These are phyloP conservation scores for Poeciliopsis retropinna DNA, from an alignment of 2,113 vertebrate species.

Conservation along the genomic window DNA sequence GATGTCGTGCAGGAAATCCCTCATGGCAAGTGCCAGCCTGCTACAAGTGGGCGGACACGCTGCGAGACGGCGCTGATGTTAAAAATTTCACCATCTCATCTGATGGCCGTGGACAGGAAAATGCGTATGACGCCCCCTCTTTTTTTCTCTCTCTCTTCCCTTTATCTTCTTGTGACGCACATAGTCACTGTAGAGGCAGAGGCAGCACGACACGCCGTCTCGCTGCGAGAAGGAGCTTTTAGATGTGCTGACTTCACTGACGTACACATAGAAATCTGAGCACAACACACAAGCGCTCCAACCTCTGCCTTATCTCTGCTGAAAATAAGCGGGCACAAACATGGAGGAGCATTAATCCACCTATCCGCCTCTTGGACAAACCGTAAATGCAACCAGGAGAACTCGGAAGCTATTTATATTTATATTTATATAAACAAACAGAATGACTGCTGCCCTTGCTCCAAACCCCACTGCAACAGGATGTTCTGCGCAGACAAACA, in stretches of 20 bases:
- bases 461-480: constrained; percentile 55
- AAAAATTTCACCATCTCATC: constrained; percentile 76
- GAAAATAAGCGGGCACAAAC: constrained; percentile 5
- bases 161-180: constrained; percentile 79
- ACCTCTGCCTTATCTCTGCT: background rate
- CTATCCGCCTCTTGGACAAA: background rate
- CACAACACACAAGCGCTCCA: background rate
- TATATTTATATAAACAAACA: constrained; percentile 1
- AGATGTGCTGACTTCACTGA: constrained; percentile 15
- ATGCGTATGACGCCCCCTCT: constrained; percentile 75
- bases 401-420: background rate
- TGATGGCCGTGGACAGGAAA: constrained; percentile 67
- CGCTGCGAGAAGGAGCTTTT: constrained; percentile 72
- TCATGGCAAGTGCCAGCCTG: constrained; percentile 56
- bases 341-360: background rate
- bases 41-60: constrained; percentile 66
- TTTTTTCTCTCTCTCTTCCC: background rate
- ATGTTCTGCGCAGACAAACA: constrained; percentile 62
- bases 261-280: background rate
- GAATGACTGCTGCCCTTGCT: constrained; percentile 45
- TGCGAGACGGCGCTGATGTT: constrained; percentile 59
- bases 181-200: constrained; percentile 69
- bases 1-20: constrained; percentile 73
- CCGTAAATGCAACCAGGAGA: constrained; percentile 34
- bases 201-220: constrained; percentile 71